Conservation (phyloP, 2,888 invertebrate genomes). For the Lepeophtheirus nordmannii region DNA sequence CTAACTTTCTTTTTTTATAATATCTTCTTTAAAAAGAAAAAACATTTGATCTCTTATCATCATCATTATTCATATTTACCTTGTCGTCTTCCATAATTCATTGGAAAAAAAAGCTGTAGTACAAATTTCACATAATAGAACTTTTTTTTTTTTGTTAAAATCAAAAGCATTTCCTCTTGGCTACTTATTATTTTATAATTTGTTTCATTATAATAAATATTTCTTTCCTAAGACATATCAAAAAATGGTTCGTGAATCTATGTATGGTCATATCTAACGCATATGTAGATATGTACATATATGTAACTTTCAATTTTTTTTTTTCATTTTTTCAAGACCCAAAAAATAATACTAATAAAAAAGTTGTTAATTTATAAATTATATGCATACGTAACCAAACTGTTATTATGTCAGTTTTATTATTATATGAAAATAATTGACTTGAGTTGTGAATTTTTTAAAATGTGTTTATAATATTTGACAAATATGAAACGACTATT, state of each 20-base stretch:
- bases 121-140: background rate
- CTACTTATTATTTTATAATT: background rate
- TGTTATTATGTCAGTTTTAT: background rate
- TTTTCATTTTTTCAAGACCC: background rate
- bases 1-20: too few species aligned
- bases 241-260: background rate
- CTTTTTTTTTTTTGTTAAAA: background rate
- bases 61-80: background rate
- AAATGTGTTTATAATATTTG: constrained; percentile 1
- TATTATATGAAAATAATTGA: background rate
- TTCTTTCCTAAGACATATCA: background rate
- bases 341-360: too few species aligned
- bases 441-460: background rate
- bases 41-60: too few species aligned
- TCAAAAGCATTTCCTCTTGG: background rate
- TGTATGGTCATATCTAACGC: background rate
- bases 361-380: background rate
- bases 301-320: background rate
- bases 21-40: too few species aligned
- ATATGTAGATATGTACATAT: background rate
- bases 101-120: background rate
- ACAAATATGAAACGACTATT: background rate
- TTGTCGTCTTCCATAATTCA: background rate
- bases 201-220: background rate
- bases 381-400: background rate